These are phyloP conservation scores for Spodoptera picta DNA, from an alignment of 2,888 invertebrate species.

Conservation along the genomic window DNA sequence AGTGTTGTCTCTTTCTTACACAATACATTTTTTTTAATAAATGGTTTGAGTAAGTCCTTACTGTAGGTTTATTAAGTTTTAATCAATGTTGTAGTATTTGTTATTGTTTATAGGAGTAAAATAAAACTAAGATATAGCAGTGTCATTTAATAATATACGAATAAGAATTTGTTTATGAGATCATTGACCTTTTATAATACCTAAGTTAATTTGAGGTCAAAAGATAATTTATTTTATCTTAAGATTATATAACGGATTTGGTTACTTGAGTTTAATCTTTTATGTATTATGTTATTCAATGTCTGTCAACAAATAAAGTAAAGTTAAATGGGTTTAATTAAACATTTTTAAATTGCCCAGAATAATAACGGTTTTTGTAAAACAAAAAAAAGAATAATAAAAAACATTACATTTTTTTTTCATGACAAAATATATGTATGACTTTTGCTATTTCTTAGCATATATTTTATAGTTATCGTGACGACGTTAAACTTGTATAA, in stretches of 20 bases:
- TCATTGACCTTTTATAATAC: background rate
- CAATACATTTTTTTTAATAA: no score
- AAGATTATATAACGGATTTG: no score
- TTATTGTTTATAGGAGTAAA: conserved; percentile 1
- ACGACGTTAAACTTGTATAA: no score
- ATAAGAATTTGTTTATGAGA: conserved; percentile 7
- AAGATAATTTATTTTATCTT: background rate
- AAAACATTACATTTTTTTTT: no score
- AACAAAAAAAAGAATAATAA: no score
- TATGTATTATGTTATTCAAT: no score
- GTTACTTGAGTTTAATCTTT: background rate
- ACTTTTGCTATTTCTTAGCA: conserved; percentile 29
- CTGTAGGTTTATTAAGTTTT: background rate
- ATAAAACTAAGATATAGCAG: conserved; percentile 29
- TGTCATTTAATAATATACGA: background rate
- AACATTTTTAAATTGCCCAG: no score
- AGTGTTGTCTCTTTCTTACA: no score
- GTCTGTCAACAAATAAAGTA: no score
- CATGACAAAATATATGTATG: background rate
- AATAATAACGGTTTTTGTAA: no score
- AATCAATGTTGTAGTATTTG: conserved; percentile 10
- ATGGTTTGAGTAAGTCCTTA: conserved; percentile 5
- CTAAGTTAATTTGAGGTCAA: conserved; percentile 8
- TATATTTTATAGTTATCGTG: no score
- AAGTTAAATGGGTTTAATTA: no score